A percentile compares a stretch with the other conserved stretches of the same genome.
Conservation (phyloP, 2,113 vertebrate genomes). For the Pollimyrus isidori region DNA sequence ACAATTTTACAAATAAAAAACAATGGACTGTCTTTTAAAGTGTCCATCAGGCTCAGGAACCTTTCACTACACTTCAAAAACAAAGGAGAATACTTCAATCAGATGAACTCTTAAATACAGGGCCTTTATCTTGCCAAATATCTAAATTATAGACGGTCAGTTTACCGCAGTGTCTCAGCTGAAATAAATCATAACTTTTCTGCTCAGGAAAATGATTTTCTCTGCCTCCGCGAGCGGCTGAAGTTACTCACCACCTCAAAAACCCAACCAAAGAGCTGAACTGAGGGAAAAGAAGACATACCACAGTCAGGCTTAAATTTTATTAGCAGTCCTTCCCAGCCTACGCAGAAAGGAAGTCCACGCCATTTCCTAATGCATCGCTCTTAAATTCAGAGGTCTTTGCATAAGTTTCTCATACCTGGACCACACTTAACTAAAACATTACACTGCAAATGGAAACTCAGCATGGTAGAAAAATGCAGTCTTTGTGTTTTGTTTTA, state of each 20-base stretch:
- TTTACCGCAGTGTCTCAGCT: not conserved
- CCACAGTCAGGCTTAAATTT: not conserved
- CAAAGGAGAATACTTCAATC: not conserved
- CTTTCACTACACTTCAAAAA: not conserved
- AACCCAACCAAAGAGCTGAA: not conserved
- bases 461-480: not conserved
- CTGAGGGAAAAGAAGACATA: not conserved
- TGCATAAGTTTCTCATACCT: not conserved
- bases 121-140: slow-evolving; percentile 10
- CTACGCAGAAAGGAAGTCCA: not conserved
- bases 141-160: not conserved
- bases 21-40: not conserved
- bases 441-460: slow-evolving; percentile 8
- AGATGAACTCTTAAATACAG: not conserved
- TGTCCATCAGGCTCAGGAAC: not conserved
- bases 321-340: not conserved
- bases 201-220: not conserved
- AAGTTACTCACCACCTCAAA: not conserved
- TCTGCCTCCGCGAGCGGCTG: not conserved
- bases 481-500: not conserved
- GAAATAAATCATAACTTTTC: slow-evolving; percentile 3
- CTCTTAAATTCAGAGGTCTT: not conserved
- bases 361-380: not conserved
- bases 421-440: not conserved
- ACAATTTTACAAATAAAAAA: slow-evolving; percentile 4